phyloP scores from a whole-genome alignment of 2,113 vertebrate species.

The Paradoxurus hermaphroditus region DNA sequence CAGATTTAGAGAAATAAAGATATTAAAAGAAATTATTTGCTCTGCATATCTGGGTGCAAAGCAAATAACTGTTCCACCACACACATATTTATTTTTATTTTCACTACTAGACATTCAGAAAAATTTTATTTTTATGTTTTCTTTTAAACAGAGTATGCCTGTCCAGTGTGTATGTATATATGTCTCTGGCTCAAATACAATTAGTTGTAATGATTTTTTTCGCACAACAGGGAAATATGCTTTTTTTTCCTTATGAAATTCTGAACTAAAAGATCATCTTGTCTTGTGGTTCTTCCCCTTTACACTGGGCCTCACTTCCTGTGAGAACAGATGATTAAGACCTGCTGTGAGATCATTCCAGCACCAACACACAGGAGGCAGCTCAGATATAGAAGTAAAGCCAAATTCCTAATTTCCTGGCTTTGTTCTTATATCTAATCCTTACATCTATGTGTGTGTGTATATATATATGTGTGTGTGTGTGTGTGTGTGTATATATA shows the following conservation, averaged over 20 bases:
- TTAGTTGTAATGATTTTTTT: background rate
- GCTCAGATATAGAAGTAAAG: conserved; percentile 62
- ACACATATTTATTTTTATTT: background rate
- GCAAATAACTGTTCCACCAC: background rate
- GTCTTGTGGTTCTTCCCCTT: conserved; percentile 68
- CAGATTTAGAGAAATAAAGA: background rate
- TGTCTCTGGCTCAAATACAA: background rate
- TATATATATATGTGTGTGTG: too few relatives aligned
- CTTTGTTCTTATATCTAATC: conserved; percentile 66
- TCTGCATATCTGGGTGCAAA: background rate
- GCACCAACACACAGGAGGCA: conserved; percentile 59
- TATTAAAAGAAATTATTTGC: background rate
- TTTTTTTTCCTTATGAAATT: conserved; percentile 59
- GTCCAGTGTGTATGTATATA: background rate
- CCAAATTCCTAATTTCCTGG: conserved; percentile 66
- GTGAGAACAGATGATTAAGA: conserved; percentile 61
- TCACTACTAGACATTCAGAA: background rate
- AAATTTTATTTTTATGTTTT: background rate
- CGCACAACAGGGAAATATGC: background rate
- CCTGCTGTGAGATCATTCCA: conserved; percentile 56
- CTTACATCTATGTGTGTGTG: background rate
- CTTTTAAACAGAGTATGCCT: background rate
- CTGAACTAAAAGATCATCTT: conserved; percentile 64
- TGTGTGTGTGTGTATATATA: too few relatives aligned
- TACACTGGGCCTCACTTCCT: conserved; percentile 63